Percentiles rank a stretch among this genome's conserved stretches.
These are phyloP conservation scores for Sturnira hondurensis DNA, from an alignment of 2,113 vertebrate species.

Conservation along the genomic window DNA sequence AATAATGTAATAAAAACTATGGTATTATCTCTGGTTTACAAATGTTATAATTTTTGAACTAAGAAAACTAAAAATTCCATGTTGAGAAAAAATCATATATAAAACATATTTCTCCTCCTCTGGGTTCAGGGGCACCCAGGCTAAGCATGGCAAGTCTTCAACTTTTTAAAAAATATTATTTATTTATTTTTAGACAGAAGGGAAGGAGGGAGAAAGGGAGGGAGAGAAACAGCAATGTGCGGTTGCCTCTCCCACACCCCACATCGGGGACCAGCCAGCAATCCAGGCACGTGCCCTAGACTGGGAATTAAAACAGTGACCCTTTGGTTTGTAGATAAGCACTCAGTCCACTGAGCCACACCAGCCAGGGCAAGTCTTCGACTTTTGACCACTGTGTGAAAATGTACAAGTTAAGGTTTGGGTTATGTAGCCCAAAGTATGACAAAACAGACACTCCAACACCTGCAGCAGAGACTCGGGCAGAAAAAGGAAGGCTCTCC, in stretches of 20 bases:
- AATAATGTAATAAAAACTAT: neutral
- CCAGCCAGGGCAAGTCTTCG: neutral
- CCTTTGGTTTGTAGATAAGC: too few relatives aligned
- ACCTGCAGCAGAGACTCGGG: neutral
- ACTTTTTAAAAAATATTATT: too few relatives aligned
- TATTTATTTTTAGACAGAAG: too few relatives aligned
- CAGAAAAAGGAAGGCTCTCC: too few relatives aligned
- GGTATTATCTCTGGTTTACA: neutral
- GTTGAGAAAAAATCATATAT: neutral
- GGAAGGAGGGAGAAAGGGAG: too few relatives aligned
- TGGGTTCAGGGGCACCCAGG: fast-evolving
- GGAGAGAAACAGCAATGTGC: too few relatives aligned
- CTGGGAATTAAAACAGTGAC: too few relatives aligned
- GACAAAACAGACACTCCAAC: neutral
- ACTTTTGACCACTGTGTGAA: neutral
- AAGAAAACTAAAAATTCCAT: neutral
- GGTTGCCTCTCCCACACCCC: too few relatives aligned
- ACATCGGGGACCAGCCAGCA: too few relatives aligned
- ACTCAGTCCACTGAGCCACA: too few relatives aligned
- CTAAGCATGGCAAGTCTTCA: neutral
- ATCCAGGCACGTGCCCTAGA: too few relatives aligned
- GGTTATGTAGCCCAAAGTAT: neutral
- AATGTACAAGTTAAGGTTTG: neutral
- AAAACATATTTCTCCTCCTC: neutral
- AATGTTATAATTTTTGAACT: neutral